These are phyloP conservation scores for Silvanus unidentatus DNA, from an alignment of 2,888 invertebrate genomes.

Conservation along the genomic window DNA sequence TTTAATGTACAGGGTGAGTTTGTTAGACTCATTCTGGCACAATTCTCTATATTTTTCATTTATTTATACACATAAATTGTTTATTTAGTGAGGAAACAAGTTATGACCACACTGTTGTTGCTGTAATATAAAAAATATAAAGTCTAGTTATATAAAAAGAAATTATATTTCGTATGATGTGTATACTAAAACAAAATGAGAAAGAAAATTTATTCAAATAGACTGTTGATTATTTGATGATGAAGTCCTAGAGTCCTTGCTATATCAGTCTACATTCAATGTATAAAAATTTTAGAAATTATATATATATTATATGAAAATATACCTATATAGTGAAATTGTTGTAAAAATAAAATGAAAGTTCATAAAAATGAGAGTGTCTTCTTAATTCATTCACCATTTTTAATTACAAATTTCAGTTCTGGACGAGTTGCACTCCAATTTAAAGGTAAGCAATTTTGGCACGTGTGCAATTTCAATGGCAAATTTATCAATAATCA, in stretches of 20 bases:
- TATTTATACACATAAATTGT: slow-evolving; percentile 1
- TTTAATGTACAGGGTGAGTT: too few species aligned
- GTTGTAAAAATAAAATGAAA: slow-evolving; percentile 28
- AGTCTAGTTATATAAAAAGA: slow-evolving; percentile 13
- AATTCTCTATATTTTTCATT: slow-evolving; percentile 2
- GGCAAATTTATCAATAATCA: too few species aligned
- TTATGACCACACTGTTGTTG: slow-evolving; percentile 23
- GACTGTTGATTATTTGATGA: slow-evolving; percentile 29
- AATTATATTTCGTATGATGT: slow-evolving; percentile 30
- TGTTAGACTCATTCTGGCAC: too few species aligned
- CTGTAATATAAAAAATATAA: slow-evolving; percentile 19
- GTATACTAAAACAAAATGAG: slow-evolving; percentile 23
- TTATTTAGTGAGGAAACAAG: slow-evolving; percentile 3
- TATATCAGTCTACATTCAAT: slow-evolving; percentile 14
- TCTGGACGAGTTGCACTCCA: not conserved
- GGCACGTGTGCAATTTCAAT: too few species aligned
- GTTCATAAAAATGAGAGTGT: slow-evolving; percentile 11
- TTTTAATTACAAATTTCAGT: not conserved
- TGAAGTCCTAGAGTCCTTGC: slow-evolving; percentile 26
- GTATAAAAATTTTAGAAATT: slow-evolving; percentile 6
- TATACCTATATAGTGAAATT: slow-evolving; percentile 24
- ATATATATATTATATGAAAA: slow-evolving; percentile 18
- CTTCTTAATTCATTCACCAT: slow-evolving; percentile 5
- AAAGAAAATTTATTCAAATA: slow-evolving; percentile 23
- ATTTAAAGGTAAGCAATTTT: not conserved